phyloP scores from a whole-genome alignment of 2,113 vertebrate species.

The Ahaetulla prasina region DNA sequence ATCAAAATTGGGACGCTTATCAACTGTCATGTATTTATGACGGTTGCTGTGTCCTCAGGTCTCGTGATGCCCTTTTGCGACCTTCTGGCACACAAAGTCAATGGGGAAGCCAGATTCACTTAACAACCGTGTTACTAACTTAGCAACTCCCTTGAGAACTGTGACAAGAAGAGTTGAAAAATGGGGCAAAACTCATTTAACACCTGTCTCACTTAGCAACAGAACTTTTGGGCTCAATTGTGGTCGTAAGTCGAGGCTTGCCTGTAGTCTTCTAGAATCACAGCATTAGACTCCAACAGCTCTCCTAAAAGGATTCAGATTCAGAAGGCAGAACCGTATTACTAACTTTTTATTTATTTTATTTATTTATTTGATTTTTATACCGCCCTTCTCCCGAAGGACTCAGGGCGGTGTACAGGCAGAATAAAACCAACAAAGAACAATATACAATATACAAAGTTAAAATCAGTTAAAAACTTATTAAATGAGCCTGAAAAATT shows the following conservation, averaged over 20 bases:
- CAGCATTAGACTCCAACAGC: neutral
- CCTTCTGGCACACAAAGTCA: neutral
- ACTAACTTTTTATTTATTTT: no score
- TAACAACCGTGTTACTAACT: neutral
- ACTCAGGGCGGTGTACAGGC: no score
- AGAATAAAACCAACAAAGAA: no score
- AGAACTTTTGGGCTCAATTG: neutral
- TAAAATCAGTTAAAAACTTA: no score
- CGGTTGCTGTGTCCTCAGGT: neutral
- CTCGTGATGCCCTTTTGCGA: neutral
- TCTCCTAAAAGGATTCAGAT: neutral
- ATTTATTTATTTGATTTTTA: no score
- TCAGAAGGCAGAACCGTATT: no score
- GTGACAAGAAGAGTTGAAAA: neutral
- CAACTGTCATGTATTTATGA: neutral
- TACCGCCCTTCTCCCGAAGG: no score
- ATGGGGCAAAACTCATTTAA: neutral
- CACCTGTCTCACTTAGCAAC: neutral
- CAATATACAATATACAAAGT: no score
- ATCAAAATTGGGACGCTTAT: neutral
- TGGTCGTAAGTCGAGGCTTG: neutral
- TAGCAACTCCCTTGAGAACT: neutral
- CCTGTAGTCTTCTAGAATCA: neutral
- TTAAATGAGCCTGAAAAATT: no score
- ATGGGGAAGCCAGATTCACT: neutral